These are phyloP conservation scores for Drosophila tsacasi DNA, from an alignment of 1,140 invertebrate species.

Conservation along the genomic window DNA sequence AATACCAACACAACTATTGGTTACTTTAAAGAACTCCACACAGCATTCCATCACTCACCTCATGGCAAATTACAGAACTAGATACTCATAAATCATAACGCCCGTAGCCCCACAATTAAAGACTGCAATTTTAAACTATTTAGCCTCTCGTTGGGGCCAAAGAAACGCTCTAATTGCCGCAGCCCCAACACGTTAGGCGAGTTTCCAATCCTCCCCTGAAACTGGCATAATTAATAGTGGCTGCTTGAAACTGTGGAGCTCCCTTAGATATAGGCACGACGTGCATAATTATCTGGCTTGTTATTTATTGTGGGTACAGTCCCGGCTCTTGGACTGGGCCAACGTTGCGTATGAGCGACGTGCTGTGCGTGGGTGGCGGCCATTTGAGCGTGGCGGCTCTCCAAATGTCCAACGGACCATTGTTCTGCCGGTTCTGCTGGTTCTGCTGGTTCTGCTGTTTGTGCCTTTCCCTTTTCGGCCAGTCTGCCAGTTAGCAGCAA, in stretches of 20 bases:
- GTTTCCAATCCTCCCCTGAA: neutral
- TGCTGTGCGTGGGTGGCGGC: constrained; percentile 71
- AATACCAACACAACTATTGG: neutral
- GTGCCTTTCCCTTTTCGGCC: constrained; percentile 39
- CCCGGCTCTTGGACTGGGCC: constrained; percentile 38
- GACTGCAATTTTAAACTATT: constrained; percentile 58
- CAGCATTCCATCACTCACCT: constrained; percentile 34
- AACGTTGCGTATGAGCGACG: constrained; percentile 73
- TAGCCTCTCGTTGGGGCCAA: constrained; percentile 18
- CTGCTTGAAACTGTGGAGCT: constrained; percentile 31
- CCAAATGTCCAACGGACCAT: constrained; percentile 59
- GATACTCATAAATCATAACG: constrained; percentile 64
- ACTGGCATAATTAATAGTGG: constrained; percentile 51
- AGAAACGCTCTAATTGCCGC: constrained; percentile 55
- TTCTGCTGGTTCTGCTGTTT: neutral
- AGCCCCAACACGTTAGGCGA: constrained; percentile 30
- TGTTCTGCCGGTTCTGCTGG: constrained; percentile 40
- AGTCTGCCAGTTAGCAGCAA: constrained; percentile 32
- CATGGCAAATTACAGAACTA: constrained; percentile 37
- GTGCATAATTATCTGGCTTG: constrained; percentile 77
- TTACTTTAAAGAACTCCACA: neutral
- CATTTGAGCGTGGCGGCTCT: constrained; percentile 70
- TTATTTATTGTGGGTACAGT: constrained; percentile 72
- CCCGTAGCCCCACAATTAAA: constrained; percentile 59
- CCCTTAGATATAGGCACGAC: constrained; percentile 58